phyloP scores from a whole-genome alignment of 2,113 vertebrate genomes.

The Psephotus haematonotus region DNA sequence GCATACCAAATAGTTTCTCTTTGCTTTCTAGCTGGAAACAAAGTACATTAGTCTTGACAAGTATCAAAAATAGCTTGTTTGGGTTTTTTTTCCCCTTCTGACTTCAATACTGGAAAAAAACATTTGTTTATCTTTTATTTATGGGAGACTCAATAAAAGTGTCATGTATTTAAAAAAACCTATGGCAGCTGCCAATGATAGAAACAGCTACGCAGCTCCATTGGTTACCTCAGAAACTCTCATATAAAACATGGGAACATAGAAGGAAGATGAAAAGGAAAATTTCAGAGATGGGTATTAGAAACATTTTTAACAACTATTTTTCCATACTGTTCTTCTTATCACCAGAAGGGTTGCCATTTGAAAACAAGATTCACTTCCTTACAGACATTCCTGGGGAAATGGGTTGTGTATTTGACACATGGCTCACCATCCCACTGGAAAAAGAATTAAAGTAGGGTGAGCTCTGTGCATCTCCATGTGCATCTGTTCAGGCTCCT shows the following conservation, averaged over 20 bases:
- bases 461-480: fast-evolving
- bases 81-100: fast-evolving
- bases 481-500: not conserved
- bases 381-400: not conserved
- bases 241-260: not conserved
- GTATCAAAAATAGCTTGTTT: not conserved
- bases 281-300: not conserved
- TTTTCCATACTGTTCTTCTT: not conserved
- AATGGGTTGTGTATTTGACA: fast-evolving
- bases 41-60: not conserved
- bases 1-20: not conserved
- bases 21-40: not conserved
- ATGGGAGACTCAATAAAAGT: not conserved
- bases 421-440: not conserved
- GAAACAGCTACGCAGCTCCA: not conserved
- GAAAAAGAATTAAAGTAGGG: not conserved
- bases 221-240: not conserved
- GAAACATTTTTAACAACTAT: not conserved
- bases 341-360: not conserved
- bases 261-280: not conserved
- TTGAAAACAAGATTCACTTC: not conserved
- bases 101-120: not conserved
- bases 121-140: not conserved
- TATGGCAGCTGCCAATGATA: not conserved
- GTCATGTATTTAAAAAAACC: not conserved